A percentile compares a stretch with the other conserved stretches of the same genome.
phyloP scores from a whole-genome alignment of 2,113 vertebrate genomes.

The Pygoscelis adeliae region DNA sequence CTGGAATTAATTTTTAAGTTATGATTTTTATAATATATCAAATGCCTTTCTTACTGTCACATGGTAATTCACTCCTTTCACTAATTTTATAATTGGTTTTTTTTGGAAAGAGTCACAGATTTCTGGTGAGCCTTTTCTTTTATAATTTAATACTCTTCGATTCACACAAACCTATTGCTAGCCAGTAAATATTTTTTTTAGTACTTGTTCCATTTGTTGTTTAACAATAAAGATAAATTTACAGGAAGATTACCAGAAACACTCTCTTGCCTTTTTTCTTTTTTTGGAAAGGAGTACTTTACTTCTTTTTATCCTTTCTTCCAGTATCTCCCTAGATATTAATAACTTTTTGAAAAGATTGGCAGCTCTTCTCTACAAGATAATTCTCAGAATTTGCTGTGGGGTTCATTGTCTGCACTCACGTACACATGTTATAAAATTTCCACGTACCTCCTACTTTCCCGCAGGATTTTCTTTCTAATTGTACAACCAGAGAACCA shows the following conservation, averaged over 20 bases:
- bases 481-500: background rate
- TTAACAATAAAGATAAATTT: conserved; percentile 19
- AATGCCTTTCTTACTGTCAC: background rate
- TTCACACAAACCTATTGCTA: background rate
- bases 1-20: conserved; percentile 26
- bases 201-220: background rate
- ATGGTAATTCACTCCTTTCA: background rate
- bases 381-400: background rate
- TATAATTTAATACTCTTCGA: background rate
- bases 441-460: background rate
- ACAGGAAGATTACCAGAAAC: background rate
- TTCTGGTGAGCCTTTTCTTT: background rate
- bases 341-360: background rate
- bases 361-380: background rate
- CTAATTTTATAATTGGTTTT: conserved; percentile 7
- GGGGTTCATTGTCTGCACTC: background rate
- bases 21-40: background rate
- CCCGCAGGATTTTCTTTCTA: background rate
- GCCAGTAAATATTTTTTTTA: conserved; percentile 2
- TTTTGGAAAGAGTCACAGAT: background rate
- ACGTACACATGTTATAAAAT: background rate
- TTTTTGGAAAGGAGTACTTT: background rate
- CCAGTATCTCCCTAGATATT: background rate
- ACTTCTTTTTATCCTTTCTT: background rate
- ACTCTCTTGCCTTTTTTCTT: background rate